Evolutionary conservation across 2,113 vertebrate species (phyloP), one percentile per base, ranked within the genome.

Genomic region (Chelonoidis abingdonii): DNA sequence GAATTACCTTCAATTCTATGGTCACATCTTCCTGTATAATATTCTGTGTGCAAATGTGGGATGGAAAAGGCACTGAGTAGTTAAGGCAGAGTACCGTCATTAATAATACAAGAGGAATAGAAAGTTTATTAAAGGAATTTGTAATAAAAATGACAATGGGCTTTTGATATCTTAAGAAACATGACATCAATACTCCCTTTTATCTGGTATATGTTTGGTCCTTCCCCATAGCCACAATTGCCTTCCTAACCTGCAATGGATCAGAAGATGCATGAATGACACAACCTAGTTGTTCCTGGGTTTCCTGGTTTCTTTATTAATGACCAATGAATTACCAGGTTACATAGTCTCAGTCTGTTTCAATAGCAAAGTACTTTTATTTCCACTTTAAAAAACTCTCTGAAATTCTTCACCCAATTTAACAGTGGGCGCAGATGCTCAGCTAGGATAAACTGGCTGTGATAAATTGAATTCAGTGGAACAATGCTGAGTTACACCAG

Each of bases 61-160:
- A 8, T 38, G 44, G 19, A 80, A 0, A 2, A 52, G 38, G 38
- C 72, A 44, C 38, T 44, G 72, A 76, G 10, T 69, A 69, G 9
- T 2, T 12, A 44, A 38, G 54, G 53, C 80, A 83, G 38, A 56
- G n/a, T 56, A 10, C 12, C 17, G 1, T 50, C 9, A 6, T 65
- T 12, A 76, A 44, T 10, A 44, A 25, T 35, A 14, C 10, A 8
- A 41, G 50, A 52, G 29, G 21, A 41, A 35, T 24, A 41, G 21
- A 86, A 62, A 57, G 4, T 17, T 35, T 17, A n/a, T 69, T 5
- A 5, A 52, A 29, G 53, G 38, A 17, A 13, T 41, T 5, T 3
- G 6, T 44, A 0, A 0, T 29, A 56, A 69, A 38, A 49, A 1
- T 13, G 50, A 7, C 2, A 0, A 7, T 2, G 38, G 35, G 54